These are phyloP conservation scores for Lycocorax pyrrhopterus DNA, from an alignment of 2,113 vertebrate species.

Conservation along the genomic window DNA sequence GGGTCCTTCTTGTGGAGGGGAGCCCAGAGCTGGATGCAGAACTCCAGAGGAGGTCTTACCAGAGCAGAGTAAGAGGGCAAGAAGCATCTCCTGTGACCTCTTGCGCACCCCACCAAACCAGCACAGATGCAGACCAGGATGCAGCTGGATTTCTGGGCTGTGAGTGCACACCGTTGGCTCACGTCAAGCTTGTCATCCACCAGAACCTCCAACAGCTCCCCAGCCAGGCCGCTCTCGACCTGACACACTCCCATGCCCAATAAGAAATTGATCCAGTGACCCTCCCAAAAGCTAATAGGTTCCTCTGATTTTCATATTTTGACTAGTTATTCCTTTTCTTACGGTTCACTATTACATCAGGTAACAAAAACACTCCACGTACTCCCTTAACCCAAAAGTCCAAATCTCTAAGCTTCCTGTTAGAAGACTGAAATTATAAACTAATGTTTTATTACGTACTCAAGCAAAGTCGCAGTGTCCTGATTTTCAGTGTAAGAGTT, in stretches of 20 bases:
- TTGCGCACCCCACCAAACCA: background rate
- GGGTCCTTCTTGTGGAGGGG: background rate
- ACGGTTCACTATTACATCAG: background rate
- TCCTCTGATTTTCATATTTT: background rate
- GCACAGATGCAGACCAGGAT: background rate
- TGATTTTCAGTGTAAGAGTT: background rate
- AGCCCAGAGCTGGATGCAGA: background rate
- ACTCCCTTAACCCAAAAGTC: background rate
- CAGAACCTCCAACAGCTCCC: background rate
- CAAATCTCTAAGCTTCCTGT: background rate
- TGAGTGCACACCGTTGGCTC: background rate
- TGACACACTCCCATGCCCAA: background rate
- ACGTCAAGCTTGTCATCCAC: background rate
- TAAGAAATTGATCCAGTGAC: background rate
- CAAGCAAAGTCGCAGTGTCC: background rate
- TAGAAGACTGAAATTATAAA: background rate
- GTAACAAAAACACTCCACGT: background rate
- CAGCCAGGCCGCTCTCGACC: fast-evolving
- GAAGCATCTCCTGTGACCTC: background rate
- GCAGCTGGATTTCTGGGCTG: background rate
- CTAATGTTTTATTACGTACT: background rate
- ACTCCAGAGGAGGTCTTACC: background rate
- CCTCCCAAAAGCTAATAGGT: background rate
- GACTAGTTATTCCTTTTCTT: background rate
- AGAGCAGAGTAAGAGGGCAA: background rate